Evolutionary conservation across 2,888 invertebrate species (phyloP), one percentile per base, ranked within the genome.

Genomic region (Tenthredo amoena): DNA sequence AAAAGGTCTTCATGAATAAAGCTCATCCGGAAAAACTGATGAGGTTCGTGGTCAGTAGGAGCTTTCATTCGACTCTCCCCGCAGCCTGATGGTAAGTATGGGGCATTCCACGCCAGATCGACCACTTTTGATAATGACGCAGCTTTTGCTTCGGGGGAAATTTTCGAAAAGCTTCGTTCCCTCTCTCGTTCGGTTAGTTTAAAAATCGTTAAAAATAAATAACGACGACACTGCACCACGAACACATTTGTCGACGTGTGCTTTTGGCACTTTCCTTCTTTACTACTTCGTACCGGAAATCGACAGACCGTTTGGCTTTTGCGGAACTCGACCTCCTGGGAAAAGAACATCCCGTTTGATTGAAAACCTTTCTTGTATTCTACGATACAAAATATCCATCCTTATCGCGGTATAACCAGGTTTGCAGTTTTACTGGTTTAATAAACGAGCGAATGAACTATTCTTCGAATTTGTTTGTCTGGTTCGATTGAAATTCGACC

Each of bases 271-370:
- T 10, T 12, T 15, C 15, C 12, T 47, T 47, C 47, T 47, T 47
- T 50, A 9, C 34, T 55, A 62, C 62, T 62, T 12, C 12, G 37
- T 40, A 81, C 58, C 81, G 58, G 81, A 81, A 81, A 81, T 81
- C 81, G 81, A 62, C 81, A 21, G 62, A 26, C 50, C 31, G 77
- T 55, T 34, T 55, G 77, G 6, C 77, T 7, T 55, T 77, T 37
- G 77, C 31, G 31, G 43, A 81, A 58, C 40, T 37, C 62, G 81
- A 77, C 55, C 50, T 55, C 50, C 31, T n/a, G 55, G 77, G n/a
- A 77, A 77, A 43, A 37, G 77, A 43, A 77, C 26, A 50, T 43
- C n/a, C 37, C 9, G 55, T n/a, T 50, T 77, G 77, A 77, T 77
- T 77, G 77, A 77, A 77, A 77, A 21, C 50, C 77, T 77, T 43